Conservation (phyloP, 2,113 vertebrate species). For the Triplophysa tibetana region DNA sequence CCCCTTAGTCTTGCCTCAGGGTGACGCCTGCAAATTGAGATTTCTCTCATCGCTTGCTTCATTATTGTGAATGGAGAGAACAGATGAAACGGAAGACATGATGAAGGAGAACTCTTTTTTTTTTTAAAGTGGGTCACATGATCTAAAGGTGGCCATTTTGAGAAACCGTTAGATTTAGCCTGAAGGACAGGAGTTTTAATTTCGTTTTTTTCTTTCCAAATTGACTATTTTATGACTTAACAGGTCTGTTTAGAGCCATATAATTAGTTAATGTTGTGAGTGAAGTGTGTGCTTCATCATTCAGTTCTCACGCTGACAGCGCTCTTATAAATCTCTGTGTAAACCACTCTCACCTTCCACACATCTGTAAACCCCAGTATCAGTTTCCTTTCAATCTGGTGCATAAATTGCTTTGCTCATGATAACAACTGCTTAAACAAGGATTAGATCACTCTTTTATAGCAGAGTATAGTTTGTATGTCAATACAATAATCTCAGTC, state of each 20-base stretch:
- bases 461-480: constrained; percentile 36
- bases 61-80: constrained; percentile 41
- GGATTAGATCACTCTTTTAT: constrained; percentile 43
- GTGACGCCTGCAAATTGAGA: constrained; percentile 44
- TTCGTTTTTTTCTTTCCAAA: neutral
- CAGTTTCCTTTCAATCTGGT: constrained; percentile 16
- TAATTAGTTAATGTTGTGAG: neutral
- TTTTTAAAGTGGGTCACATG: constrained; percentile 33
- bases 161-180: neutral
- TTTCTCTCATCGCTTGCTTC: constrained; percentile 44
- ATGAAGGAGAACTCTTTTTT: constrained; percentile 33
- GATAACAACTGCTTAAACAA: constrained; percentile 49
- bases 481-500: constrained; percentile 54
- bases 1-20: constrained; percentile 32
- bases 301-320: constrained; percentile 26
- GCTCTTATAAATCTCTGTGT: constrained; percentile 12
- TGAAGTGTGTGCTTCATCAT: neutral
- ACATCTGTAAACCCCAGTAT: constrained; percentile 3
- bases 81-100: constrained; percentile 41
- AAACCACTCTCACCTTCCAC: neutral
- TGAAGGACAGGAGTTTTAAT: neutral
- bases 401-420: constrained; percentile 47
- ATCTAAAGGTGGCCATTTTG: constrained; percentile 42
- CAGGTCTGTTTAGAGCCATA: neutral
- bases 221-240: neutral